A percentile compares a stretch with the other conserved stretches of the same genome.
Conservation (phyloP, 2,888 invertebrate genomes). For the Lycia hirtaria region DNA sequence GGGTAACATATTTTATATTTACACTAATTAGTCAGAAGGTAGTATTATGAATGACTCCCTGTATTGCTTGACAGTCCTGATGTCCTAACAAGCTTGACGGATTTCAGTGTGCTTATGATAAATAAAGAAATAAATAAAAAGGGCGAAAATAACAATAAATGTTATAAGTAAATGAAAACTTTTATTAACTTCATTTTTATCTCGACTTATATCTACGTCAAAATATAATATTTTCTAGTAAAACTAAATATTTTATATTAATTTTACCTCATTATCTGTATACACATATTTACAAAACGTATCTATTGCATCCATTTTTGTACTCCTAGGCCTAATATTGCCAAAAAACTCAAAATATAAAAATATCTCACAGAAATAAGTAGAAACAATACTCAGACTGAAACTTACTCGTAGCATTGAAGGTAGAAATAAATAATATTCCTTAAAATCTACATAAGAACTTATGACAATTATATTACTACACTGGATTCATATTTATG, state of each 20-base stretch:
- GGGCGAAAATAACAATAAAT: constrained; percentile 28
- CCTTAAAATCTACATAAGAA: constrained; percentile 42
- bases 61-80: too few species aligned
- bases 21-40: too few species aligned
- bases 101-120: too few species aligned
- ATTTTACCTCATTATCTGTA: constrained; percentile 67
- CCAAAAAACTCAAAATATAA: constrained; percentile 41
- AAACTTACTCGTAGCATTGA: constrained; percentile 36
- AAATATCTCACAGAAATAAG: constrained; percentile 45
- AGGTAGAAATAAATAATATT: constrained; percentile 47
- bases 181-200: constrained; percentile 65
- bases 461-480: constrained; percentile 42
- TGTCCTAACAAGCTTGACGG: too few species aligned
- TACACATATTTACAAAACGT: constrained; percentile 83
- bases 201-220: constrained; percentile 61
- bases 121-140: neutral
- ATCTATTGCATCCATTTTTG: constrained; percentile 59
- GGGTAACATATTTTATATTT: too few species aligned
- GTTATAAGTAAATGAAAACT: constrained; percentile 49
- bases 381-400: constrained; percentile 25
- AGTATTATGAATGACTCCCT: too few species aligned
- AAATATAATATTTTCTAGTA: constrained; percentile 50
- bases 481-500: constrained; percentile 62
- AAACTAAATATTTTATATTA: constrained; percentile 58
- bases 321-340: constrained; percentile 47